These are phyloP conservation scores for Mactromeris polynyma DNA, from an alignment of 2,888 invertebrate species.

Conservation along the genomic window DNA sequence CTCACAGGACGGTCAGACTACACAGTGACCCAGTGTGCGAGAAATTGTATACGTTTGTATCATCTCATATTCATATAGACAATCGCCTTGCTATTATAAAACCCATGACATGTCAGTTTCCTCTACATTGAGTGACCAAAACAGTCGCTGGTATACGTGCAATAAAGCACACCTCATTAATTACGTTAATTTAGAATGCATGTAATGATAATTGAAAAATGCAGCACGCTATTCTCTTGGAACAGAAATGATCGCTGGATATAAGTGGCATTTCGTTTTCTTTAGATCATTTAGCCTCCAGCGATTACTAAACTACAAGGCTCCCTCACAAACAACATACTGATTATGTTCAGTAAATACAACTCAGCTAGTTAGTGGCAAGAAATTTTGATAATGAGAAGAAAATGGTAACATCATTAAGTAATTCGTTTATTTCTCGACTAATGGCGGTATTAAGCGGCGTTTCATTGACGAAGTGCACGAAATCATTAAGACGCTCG, in stretches of 20 bases:
- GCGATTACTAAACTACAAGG: conserved; percentile 44
- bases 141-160: too few relatives aligned
- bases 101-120: too few relatives aligned
- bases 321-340: conserved; percentile 39
- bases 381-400: conserved; percentile 54
- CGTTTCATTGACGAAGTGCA: conserved; percentile 57
- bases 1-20: too few relatives aligned
- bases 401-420: conserved; percentile 65
- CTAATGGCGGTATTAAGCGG: conserved; percentile 64
- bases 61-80: too few relatives aligned
- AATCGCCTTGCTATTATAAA: too few relatives aligned
- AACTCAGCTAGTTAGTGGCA: conserved; percentile 55
- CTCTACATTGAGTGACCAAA: too few relatives aligned
- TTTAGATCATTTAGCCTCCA: background rate
- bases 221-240: background rate
- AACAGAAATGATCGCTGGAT: background rate
- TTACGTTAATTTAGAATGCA: too few relatives aligned
- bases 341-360: conserved; percentile 59
- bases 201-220: too few relatives aligned
- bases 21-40: too few relatives aligned
- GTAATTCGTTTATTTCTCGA: conserved; percentile 56
- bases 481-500: conserved; percentile 68
- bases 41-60: too few relatives aligned
- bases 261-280: background rate
- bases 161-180: too few relatives aligned